Conservation (phyloP, 2,797 vertebrate genomes). For the Dromococcyx pavoninus region DNA sequence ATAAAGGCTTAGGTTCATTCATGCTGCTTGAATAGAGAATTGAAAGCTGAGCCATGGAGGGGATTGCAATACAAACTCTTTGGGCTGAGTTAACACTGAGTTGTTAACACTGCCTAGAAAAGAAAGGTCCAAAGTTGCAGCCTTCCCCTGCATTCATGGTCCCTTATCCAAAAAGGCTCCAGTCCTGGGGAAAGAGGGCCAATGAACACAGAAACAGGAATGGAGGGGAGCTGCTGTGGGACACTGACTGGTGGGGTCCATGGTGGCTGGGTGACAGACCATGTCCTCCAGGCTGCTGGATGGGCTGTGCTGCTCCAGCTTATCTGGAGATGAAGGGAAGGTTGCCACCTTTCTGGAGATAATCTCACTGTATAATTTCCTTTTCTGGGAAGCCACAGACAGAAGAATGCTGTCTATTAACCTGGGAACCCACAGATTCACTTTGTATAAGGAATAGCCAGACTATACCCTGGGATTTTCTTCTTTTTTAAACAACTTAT, state of each 20-base stretch:
- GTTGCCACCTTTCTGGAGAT: background rate
- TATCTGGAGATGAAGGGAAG: conserved; percentile 32
- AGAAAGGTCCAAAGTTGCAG: background rate
- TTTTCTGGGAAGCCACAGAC: conserved; percentile 6
- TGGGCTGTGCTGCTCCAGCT: background rate
- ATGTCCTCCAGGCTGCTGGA: background rate
- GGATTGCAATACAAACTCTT: conserved; percentile 58
- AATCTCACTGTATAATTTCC: conserved; percentile 29
- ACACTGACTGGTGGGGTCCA: rapidly evolving
- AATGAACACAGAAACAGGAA: background rate
- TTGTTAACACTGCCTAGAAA: conserved; percentile 60
- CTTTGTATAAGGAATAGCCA: background rate
- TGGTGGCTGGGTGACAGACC: background rate
- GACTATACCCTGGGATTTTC: background rate
- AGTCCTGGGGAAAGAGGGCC: background rate
- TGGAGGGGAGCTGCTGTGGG: background rate
- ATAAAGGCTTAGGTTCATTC: conserved; percentile 71
- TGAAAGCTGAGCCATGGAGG: conserved; percentile 53
- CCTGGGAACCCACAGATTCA: background rate
- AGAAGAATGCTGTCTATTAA: background rate
- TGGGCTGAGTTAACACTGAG: background rate
- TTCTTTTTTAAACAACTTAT: background rate
- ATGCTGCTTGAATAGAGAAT: conserved; percentile 59
- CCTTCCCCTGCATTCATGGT: background rate
- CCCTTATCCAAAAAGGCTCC: background rate